phyloP scores from a whole-genome alignment of 2,888 invertebrate species.

The Cryptocephalus moraei region DNA sequence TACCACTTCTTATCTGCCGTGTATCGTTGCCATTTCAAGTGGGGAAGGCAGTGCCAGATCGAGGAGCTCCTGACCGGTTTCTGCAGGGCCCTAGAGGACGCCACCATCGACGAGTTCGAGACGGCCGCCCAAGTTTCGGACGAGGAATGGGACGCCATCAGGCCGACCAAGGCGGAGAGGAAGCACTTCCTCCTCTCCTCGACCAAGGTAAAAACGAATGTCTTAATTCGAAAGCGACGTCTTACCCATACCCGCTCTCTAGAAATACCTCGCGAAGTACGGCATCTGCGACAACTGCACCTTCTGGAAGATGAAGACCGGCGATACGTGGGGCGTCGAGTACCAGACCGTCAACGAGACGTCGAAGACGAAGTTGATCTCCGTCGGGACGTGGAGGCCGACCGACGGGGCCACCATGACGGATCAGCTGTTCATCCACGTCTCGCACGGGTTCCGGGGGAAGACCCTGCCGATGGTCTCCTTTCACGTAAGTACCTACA shows the following conservation, averaged over 20 bases:
- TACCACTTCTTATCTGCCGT: no score
- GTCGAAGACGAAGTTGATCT: conserved; percentile 15
- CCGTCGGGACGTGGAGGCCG: conserved; percentile 68
- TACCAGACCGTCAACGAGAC: conserved; percentile 17
- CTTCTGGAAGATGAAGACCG: conserved; percentile 45
- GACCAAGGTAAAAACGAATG: conserved; percentile 47
- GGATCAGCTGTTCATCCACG: conserved; percentile 71
- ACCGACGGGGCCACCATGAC: conserved; percentile 53
- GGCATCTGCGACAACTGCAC: conserved; percentile 46
- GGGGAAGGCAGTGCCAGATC: conserved; percentile 57
- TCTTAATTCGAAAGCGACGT: not conserved
- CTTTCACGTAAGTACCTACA: conserved; percentile 55
- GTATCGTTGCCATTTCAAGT: no score
- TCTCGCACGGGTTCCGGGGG: conserved; percentile 67
- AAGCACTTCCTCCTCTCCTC: conserved; percentile 52
- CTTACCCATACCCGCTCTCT: conserved; percentile 14
- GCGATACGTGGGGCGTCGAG: conserved; percentile 47
- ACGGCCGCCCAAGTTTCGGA: conserved; percentile 67
- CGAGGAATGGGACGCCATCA: conserved; percentile 77
- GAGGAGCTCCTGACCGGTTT: conserved; percentile 58
- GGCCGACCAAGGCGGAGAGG: conserved; percentile 58
- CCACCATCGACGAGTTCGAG: conserved; percentile 59
- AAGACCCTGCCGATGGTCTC: conserved; percentile 62
- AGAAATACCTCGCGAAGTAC: conserved; percentile 30
- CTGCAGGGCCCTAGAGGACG: conserved; percentile 55